These are phyloP conservation scores for Lottia gigantea DNA, from an alignment of 2,888 invertebrate species.

Conservation along the genomic window DNA sequence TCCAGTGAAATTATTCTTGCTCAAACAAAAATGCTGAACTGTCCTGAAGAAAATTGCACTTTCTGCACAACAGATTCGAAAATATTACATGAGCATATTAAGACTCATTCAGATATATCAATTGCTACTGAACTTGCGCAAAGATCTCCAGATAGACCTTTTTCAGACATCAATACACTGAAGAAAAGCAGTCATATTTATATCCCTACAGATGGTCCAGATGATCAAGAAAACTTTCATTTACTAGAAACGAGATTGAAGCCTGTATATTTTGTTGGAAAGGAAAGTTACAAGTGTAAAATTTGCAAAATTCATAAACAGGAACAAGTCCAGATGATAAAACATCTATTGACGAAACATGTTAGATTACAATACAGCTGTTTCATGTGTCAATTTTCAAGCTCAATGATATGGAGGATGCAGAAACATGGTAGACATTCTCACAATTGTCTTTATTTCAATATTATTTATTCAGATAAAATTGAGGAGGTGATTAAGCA, in stretches of 20 bases:
- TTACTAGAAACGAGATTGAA: neutral
- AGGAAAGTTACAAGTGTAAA: neutral
- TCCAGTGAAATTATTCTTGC: too few species aligned
- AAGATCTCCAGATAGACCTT: neutral
- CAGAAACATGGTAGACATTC: neutral
- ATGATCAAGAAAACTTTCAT: neutral
- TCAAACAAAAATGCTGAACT: too few species aligned
- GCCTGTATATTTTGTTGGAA: neutral
- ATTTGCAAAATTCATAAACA: neutral
- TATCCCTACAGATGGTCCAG: constrained; percentile 1
- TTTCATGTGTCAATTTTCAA: constrained; percentile 3
- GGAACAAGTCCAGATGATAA: neutral
- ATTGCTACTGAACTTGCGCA: too few species aligned
- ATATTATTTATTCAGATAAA: constrained; percentile 1
- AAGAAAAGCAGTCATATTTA: neutral
- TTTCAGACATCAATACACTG: neutral
- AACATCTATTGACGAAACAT: neutral
- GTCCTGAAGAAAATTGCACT: too few species aligned
- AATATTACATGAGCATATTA: too few species aligned
- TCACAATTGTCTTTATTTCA: neutral
- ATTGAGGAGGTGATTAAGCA: neutral
- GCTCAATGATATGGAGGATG: neutral
- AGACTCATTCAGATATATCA: too few species aligned
- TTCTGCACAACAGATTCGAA: too few species aligned
- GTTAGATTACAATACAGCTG: neutral